A percentile compares a stretch with the other conserved stretches of the same genome.
Evolutionary conservation across 1,140 invertebrate genomes (phyloP).

Genomic region (Brevipalpus yothersi): DNA sequence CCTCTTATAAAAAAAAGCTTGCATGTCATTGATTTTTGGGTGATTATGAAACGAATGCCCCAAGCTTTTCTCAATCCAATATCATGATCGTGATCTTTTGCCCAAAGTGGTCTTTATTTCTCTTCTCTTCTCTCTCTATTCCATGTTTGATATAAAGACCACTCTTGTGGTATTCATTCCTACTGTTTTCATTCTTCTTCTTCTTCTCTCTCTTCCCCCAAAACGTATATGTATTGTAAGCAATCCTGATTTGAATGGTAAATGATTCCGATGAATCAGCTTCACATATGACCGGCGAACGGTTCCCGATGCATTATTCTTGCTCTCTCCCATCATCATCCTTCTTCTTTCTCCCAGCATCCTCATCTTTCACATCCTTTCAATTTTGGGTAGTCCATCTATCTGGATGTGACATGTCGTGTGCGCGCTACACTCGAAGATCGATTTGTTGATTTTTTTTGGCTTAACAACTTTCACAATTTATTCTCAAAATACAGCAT

Average conservation of each 20-base stretch:
- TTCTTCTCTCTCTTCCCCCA: not conserved
- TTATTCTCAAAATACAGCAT: too few relatives aligned
- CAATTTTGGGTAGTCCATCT: not conserved
- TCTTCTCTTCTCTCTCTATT: too few relatives aligned
- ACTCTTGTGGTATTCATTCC: not conserved
- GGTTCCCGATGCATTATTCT: not conserved
- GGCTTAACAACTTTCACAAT: too few relatives aligned
- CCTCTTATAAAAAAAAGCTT: too few relatives aligned
- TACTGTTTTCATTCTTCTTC: not conserved
- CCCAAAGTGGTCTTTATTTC: too few relatives aligned
- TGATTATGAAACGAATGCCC: too few relatives aligned
- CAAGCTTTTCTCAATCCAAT: too few relatives aligned
- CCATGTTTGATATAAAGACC: too few relatives aligned
- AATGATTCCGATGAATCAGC: not conserved
- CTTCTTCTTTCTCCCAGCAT: not conserved
- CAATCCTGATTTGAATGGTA: not conserved
- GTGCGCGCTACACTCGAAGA: not conserved
- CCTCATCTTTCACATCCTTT: not conserved
- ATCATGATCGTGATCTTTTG: too few relatives aligned
- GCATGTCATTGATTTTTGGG: too few relatives aligned
- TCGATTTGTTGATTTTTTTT: too few relatives aligned
- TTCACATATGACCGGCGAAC: not conserved
- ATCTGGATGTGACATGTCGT: not conserved
- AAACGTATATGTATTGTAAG: not conserved
- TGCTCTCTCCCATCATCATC: not conserved